These are phyloP conservation scores for Rhea americana DNA, from an alignment of 2,113 vertebrate species.

Conservation along the genomic window DNA sequence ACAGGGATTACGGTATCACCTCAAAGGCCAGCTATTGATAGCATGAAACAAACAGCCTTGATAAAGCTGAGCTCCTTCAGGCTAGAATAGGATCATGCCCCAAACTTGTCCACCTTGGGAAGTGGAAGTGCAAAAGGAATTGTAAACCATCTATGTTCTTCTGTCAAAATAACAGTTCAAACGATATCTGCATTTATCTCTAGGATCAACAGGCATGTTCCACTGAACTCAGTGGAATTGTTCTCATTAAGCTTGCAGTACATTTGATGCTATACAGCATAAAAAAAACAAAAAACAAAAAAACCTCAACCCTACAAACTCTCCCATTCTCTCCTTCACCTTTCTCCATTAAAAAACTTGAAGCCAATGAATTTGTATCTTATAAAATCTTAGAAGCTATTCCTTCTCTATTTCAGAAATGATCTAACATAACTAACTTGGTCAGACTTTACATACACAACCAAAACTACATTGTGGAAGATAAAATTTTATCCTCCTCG, in stretches of 20 bases:
- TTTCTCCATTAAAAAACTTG: neutral
- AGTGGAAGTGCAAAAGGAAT: neutral
- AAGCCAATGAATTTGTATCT: neutral
- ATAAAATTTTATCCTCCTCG: neutral
- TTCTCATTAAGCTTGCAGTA: neutral
- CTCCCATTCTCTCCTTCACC: neutral
- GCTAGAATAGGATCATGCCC: neutral
- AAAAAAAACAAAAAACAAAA: neutral
- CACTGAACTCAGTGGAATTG: neutral
- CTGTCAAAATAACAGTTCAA: neutral
- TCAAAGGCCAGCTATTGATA: neutral
- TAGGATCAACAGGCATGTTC: neutral
- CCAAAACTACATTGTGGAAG: neutral
- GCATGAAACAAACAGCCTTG: neutral
- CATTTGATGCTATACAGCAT: neutral
- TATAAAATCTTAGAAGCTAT: neutral
- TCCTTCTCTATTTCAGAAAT: neutral
- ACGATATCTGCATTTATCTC: neutral
- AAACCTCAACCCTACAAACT: neutral
- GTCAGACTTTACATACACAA: neutral
- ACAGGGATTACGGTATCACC: neutral
- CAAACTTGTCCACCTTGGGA: neutral
- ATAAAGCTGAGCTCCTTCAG: neutral
- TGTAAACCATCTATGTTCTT: neutral
- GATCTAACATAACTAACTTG: neutral